Conservation (phyloP, 2,888 invertebrate species). For the Sthenelais limicola region DNA sequence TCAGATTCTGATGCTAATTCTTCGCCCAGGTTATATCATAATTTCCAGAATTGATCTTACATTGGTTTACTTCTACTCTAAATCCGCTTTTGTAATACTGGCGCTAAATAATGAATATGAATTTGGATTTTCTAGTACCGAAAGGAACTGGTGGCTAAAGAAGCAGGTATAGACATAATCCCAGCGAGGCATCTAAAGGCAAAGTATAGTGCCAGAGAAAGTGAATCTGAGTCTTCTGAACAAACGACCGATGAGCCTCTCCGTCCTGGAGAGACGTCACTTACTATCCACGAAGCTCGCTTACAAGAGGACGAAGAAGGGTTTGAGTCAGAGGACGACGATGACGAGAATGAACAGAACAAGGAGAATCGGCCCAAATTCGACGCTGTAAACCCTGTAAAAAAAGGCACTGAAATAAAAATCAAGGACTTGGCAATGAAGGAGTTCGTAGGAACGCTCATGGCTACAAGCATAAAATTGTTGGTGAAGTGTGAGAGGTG, state of each 20-base stretch:
- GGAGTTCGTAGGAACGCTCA: constrained; percentile 78
- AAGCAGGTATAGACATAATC: constrained; percentile 69
- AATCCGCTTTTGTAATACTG: too few species aligned
- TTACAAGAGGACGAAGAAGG: constrained; percentile 30
- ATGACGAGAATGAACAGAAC: constrained; percentile 43
- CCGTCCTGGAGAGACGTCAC: too few species aligned
- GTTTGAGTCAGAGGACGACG: constrained; percentile 42
- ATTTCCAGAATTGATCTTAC: too few species aligned
- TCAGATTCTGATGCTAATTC: too few species aligned
- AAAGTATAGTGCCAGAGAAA: constrained; percentile 39
- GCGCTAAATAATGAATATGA: background rate
- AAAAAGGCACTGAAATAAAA: constrained; percentile 68
- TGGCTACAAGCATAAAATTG: constrained; percentile 60
- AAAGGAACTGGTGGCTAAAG: constrained; percentile 65
- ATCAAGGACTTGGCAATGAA: constrained; percentile 79
- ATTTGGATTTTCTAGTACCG: constrained; percentile 51
- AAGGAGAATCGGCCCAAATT: constrained; percentile 28
- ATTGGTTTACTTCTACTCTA: too few species aligned
- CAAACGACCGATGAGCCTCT: constrained; percentile 23
- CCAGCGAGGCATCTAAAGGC: constrained; percentile 57
- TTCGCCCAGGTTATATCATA: too few species aligned
- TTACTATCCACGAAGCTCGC: too few species aligned
- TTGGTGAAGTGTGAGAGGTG: constrained; percentile 67
- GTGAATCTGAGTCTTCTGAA: constrained; percentile 33
- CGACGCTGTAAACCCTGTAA: constrained; percentile 36